phyloP scores from a whole-genome alignment of 2,113 vertebrate genomes.

The Kobus ellipsiprymnus region DNA sequence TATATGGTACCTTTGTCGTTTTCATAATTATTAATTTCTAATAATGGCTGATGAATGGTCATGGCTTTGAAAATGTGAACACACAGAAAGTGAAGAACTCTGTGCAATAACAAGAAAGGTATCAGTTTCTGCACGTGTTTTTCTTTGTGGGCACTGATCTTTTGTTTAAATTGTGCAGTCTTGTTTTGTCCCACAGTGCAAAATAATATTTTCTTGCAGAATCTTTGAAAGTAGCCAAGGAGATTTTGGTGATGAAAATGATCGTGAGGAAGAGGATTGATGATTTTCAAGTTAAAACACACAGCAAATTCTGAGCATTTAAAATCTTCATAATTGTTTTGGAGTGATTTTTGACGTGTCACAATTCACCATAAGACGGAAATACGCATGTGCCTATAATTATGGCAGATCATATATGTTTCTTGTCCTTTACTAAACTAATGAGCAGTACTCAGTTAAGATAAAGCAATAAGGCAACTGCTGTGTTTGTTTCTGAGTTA shows the following conservation, averaged over 20 bases:
- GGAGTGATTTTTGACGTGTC: neutral
- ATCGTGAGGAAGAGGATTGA: neutral
- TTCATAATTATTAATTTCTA: neutral
- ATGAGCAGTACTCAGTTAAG: neutral
- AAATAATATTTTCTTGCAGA: neutral
- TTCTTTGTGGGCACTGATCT: neutral
- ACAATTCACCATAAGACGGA: neutral
- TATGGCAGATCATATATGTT: neutral
- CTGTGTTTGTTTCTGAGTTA: neutral
- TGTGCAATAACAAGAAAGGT: neutral
- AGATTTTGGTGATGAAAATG: neutral
- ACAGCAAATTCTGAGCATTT: neutral
- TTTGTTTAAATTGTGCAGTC: neutral
- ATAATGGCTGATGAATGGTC: neutral
- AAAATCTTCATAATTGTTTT: neutral
- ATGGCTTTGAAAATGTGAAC: neutral
- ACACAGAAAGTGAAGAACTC: neutral
- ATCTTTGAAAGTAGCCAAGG: neutral
- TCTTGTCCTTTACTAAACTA: neutral
- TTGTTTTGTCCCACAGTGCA: neutral
- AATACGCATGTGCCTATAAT: neutral
- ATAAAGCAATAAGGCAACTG: neutral
- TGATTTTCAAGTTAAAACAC: accelerated
- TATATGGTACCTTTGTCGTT: neutral
- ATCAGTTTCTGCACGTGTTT: neutral